Conservation (phyloP, 2,888 invertebrate genomes). For the Chaitophorus viminalis region DNA sequence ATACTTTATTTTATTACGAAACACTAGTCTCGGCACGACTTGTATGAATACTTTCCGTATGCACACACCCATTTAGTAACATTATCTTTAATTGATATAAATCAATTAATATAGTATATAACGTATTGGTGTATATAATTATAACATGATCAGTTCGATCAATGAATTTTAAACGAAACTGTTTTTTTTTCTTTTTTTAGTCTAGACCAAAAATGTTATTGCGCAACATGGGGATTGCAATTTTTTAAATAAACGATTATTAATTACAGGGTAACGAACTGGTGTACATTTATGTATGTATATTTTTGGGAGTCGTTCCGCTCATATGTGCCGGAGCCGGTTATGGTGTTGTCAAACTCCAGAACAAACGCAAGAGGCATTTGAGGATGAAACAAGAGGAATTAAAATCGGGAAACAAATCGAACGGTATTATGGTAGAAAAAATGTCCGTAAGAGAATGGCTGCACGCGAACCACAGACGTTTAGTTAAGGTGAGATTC, state of each 20-base stretch:
- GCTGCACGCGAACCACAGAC: slow-evolving; percentile 91
- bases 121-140: too few species aligned
- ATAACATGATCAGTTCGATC: too few species aligned
- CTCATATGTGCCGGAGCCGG: slow-evolving; percentile 91
- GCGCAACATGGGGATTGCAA: too few species aligned
- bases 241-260: background rate
- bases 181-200: too few species aligned
- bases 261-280: slow-evolving; percentile 87
- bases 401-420: slow-evolving; percentile 66
- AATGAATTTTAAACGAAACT: too few species aligned
- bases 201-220: too few species aligned
- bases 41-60: too few species aligned
- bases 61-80: too few species aligned
- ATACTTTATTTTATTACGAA: slow-evolving; percentile 1
- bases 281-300: slow-evolving; percentile 95
- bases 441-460: slow-evolving; percentile 94
- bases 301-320: slow-evolving; percentile 91
- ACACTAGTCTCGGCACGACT: background rate
- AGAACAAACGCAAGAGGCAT: slow-evolving; percentile 83
- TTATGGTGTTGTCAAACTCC: slow-evolving; percentile 90
- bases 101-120: too few species aligned
- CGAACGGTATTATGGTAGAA: slow-evolving; percentile 76
- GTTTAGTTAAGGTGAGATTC: slow-evolving; percentile 87
- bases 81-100: too few species aligned
- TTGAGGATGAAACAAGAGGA: slow-evolving; percentile 86